phyloP scores from a whole-genome alignment of 2,888 invertebrate species.

The Philonicus albiceps region DNA sequence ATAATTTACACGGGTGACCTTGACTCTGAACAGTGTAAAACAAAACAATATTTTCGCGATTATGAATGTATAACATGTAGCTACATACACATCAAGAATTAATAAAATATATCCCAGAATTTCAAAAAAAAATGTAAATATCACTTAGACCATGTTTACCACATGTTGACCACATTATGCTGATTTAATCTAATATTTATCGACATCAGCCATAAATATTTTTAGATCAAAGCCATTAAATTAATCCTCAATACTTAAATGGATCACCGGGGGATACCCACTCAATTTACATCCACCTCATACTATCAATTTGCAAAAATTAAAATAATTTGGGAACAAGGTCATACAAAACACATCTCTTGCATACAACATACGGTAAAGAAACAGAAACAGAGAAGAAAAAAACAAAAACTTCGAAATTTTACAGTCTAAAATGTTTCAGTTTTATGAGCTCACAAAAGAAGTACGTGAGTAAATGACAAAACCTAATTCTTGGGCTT shows the following conservation, averaged over 20 bases:
- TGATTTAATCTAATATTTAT: neutral
- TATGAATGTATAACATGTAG: neutral
- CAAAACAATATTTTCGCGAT: neutral
- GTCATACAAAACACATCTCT: neutral
- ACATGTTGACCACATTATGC: no score
- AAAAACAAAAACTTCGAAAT: neutral
- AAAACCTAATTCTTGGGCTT: neutral
- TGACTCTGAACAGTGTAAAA: neutral
- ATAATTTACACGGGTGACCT: neutral
- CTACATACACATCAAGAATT: neutral
- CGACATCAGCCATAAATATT: neutral
- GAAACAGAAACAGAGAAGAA: neutral
- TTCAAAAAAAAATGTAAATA: neutral
- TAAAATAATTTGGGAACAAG: neutral
- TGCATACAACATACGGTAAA: neutral
- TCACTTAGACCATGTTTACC: neutral
- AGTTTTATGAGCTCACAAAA: neutral
- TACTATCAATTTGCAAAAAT: neutral
- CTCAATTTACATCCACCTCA: neutral
- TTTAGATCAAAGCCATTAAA: neutral
- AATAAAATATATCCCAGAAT: neutral
- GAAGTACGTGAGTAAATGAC: neutral
- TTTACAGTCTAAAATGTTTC: neutral
- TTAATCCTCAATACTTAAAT: neutral
- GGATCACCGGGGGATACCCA: neutral